Base-by-base conservation (phyloP, 2,888 invertebrate genomes). In the Lasioglossum villosulum region DNA sequence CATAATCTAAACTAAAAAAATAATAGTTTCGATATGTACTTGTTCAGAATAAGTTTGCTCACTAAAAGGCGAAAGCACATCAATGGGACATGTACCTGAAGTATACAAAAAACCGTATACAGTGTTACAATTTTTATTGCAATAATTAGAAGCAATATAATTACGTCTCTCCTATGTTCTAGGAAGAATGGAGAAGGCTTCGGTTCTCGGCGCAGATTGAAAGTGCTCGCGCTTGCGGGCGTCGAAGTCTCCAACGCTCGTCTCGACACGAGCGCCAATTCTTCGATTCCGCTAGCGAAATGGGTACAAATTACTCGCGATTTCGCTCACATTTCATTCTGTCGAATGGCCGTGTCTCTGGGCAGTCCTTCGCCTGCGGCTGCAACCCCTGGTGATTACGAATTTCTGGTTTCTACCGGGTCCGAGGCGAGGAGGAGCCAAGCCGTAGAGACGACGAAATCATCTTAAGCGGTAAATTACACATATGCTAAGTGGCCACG, bases 401-500 rank as follows among this genome's bases (percentile, higher is more conserved):
- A 77, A 86, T 87, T 87, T 86, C 89, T 83, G 79, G 73, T 34
- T 42, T 75, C 75, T 76, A 42, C 52, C 48, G 37, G 27, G 81
- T 37, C 42, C 59, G 52, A 30, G 56, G n/a, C 68, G 68, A 70
- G 37, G 68, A 39, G 78, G 78, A 63, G 56, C 68, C 37, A 12
- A 52, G 70, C 78, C 66, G 76, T 10, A 78, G 80, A 83, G 81
- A 84, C 78, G 86, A 84, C 86, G 90, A 88, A 92, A 92, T 91
- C 90, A 91, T 93, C 93, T 90, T 92, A 92, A 93, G 89, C 92
- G 90, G 91, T 90, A 94, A 93, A 94, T 94, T 94, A 92, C 91
- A 93, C 93, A 92, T 93, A 93, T 93, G 93, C 93, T 94, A 93
- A 94, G 92, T 93, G 94, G 92, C 80, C 91, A 86, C 91, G 89